These are phyloP conservation scores for Porites lutea DNA, from an alignment of 64 coral and sea anemone genomes.

Conservation along the genomic window DNA sequence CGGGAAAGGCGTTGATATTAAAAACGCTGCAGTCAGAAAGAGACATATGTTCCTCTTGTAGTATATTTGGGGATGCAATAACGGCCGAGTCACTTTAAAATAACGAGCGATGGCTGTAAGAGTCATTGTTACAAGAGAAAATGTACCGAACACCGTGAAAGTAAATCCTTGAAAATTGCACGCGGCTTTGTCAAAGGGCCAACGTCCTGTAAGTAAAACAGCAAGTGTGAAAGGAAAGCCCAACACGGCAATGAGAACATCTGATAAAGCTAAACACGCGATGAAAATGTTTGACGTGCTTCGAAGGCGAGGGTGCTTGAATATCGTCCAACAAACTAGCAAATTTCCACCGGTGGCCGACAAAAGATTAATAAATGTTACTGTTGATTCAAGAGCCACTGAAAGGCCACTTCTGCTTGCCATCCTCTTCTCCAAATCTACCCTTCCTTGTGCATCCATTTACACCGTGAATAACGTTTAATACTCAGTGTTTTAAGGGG, in stretches of 20 bases:
- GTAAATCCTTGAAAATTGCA: slow-evolving; percentile 61
- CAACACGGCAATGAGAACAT: slow-evolving; percentile 32
- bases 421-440: neutral
- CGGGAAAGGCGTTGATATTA: slow-evolving; percentile 5
- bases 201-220: slow-evolving; percentile 25
- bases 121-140: slow-evolving; percentile 33
- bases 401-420: neutral
- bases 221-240: slow-evolving; percentile 21
- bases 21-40: neutral
- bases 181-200: neutral
- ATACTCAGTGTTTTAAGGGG: neutral
- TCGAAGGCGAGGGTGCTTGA: slow-evolving; percentile 27
- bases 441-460: neutral
- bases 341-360: slow-evolving; percentile 39
- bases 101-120: slow-evolving; percentile 25
- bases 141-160: neutral
- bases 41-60: slow-evolving; percentile 4
- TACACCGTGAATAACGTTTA: neutral
- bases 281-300: slow-evolving; percentile 31
- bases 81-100: slow-evolving; percentile 22
- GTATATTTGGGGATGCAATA: slow-evolving; percentile 24
- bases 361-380: slow-evolving; percentile 4
- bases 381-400: slow-evolving; percentile 20
- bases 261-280: slow-evolving; percentile 31
- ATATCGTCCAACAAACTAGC: too few relatives aligned